Conservation (phyloP, 2,797 vertebrate species). For the Pipistrellus pygmaeus region DNA sequence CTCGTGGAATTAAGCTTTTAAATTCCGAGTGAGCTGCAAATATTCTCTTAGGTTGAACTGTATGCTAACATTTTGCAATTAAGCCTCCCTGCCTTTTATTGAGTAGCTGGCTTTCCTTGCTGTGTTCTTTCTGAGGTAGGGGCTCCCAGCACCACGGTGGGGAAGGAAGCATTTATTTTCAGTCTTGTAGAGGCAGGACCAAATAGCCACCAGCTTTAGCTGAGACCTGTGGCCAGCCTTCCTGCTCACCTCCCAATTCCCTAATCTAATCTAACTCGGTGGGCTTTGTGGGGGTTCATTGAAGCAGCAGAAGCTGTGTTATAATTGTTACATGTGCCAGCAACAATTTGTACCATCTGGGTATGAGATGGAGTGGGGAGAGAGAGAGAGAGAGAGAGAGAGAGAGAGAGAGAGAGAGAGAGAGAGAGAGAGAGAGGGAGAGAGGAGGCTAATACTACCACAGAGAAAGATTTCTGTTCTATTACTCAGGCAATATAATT, state of each 20-base stretch:
- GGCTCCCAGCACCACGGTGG: slow-evolving; percentile 52
- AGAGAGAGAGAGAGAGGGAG: background rate
- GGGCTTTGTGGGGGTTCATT: slow-evolving; percentile 88
- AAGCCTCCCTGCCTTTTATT: slow-evolving; percentile 1
- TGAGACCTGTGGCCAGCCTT: slow-evolving; percentile 85
- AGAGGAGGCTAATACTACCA: slow-evolving; percentile 62
- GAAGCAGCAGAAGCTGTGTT: slow-evolving; percentile 88
- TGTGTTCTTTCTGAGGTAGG: background rate
- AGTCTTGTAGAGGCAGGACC: slow-evolving; percentile 75
- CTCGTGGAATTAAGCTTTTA: background rate
- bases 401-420: background rate
- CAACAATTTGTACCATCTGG: slow-evolving; percentile 87
- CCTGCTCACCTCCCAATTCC: slow-evolving; percentile 90
- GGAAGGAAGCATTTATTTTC: slow-evolving; percentile 66
- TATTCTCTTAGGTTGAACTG: background rate
- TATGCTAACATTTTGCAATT: background rate
- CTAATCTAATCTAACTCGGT: slow-evolving; percentile 91
- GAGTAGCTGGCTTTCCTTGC: background rate
- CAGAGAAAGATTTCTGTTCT: slow-evolving; percentile 86
- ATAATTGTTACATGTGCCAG: slow-evolving; percentile 87
- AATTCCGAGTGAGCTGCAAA: background rate
- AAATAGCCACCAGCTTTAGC: slow-evolving; percentile 80
- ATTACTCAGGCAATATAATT: slow-evolving; percentile 86
- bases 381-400: slow-evolving; percentile 58
- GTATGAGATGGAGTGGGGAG: slow-evolving; percentile 57